Base-by-base conservation (phyloP, 2,888 invertebrate genomes). In the Unio pictorum region DNA sequence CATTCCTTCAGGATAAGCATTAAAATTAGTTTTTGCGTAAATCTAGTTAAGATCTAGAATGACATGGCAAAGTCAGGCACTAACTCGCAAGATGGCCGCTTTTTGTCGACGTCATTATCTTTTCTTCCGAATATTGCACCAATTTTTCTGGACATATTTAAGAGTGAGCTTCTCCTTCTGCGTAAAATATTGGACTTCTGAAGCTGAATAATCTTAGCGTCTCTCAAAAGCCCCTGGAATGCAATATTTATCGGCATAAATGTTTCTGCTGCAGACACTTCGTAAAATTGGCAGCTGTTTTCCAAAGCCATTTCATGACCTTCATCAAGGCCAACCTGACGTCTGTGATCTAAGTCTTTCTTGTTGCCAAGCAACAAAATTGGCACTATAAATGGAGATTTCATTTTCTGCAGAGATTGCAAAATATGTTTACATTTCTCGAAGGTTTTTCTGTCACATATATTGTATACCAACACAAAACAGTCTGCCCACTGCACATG, bases 401-500 rank as follows among this genome's bases (percentile, higher is more conserved):
- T 74, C 69, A 72, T 64, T 71, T 77, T 80, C 61, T 68, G 74
- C 7, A 84, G 69, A 4, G 71, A 62, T 17, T 81, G 73, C 5
- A 85, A 66, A 20, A 82, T 68, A n/a, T 61, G 61, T 45, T 71
- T 72, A 7, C 84, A 83, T 11, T 64, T 63, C 94, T 81, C 94
- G 89, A 95, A 95, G 81, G 94, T 94, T 68, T 93, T 92, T 76
- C 93, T 92, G 86, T 94, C 94, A 86, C 94, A 94, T 61, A 95
- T 94, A 61, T 94, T 94, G 91, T 95, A 95, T 64, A 95, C 95
- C 77, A 95, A 93, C 55, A 95, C 94, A 88, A 95, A 95, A 0
- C 95, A 95, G 86, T 95, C 95, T 54, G 95, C 95, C 95, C 95
- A 95, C 54, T 73, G 78, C 8, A 84, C 62, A 15, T 81, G 76